phyloP scores from a whole-genome alignment of 2,113 vertebrate species.

The Mesocricetus auratus region DNA sequence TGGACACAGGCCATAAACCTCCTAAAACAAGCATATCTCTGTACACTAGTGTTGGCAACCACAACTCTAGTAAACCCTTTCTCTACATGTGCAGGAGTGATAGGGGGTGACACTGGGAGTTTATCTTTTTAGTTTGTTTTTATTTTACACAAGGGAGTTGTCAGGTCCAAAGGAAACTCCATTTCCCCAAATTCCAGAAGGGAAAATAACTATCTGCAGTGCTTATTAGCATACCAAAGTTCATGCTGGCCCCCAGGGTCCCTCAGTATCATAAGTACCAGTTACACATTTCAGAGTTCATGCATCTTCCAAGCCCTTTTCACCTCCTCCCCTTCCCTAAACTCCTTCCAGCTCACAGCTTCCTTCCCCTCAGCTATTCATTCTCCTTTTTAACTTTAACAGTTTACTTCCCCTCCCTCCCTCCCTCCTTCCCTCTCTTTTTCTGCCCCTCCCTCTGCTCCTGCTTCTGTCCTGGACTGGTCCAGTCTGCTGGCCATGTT shows the following conservation, averaged over 20 bases:
- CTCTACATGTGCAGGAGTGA: neutral
- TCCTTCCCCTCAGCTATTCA: neutral
- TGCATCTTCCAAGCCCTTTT: neutral
- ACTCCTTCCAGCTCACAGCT: neutral
- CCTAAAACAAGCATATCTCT: neutral
- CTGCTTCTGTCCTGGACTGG: neutral
- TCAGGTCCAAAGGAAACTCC: neutral
- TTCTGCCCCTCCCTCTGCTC: too few species aligned
- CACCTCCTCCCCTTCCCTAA: neutral
- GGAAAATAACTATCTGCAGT: neutral
- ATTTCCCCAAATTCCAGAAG: neutral
- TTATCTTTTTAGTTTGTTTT: neutral
- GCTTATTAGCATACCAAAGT: neutral
- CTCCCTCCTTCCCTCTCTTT: rapidly evolving
- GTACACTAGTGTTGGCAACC: neutral
- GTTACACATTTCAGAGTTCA: neutral
- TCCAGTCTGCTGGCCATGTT: neutral
- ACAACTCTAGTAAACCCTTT: neutral
- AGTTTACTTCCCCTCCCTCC: rapidly evolving
- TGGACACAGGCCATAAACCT: neutral
- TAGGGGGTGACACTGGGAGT: neutral
- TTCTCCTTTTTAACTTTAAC: too few species aligned
- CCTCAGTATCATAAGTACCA: neutral
- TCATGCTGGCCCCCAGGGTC: neutral
- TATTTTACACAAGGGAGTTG: neutral